Base-by-base conservation (phyloP, 2,888 invertebrate species). In the Microctonus brassicae region DNA sequence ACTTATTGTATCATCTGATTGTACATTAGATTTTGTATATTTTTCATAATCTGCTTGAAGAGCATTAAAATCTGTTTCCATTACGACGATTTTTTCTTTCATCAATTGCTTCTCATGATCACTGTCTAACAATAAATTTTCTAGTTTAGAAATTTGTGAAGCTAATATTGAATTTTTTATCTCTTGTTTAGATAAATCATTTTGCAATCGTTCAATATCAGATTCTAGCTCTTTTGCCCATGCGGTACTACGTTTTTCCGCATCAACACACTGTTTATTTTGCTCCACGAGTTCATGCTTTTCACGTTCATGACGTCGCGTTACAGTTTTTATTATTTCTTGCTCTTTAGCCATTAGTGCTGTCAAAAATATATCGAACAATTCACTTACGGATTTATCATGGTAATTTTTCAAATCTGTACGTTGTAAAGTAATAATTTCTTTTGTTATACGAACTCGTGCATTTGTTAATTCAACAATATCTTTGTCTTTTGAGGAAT, bases 161-260 rank as follows among this genome's bases (percentile, higher is more conserved):
- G 69, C 53, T 13, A 80, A 71, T 13, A 66, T 71, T 7, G 61
- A 24, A n/a, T 76, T 76, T 9, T 60, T 75, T 0, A 62, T 36
- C 63, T 86, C 84, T 34, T 79, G 75, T 9, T 77, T 69, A 0
- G 75, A 71, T 2, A 85, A 47, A n/a, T 87, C 83, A 0, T 60
- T 62, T 33, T 86, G 84, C 1, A 82, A 70, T 53, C 80, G 83
- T 22, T 86, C 86, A 39, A 81, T 78, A 7, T 87, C 87, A 3
- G 68, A 65, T 72, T 87, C 87, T n/a, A 87, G 57, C 36, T 83
- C 79, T 36, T 82, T 81, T 1, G 80, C 78, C 86, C 84, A 86
- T 6, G 66, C 9, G 0, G 61, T 76, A 0, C 77, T 69, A 2
- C 82, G 80, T 69, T 83, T 85, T 55, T 83, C 83, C 0, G 78